Conservation (phyloP, 35 echinoderm and acorn worm species). For the Heliocidaris erythrogramma region DNA sequence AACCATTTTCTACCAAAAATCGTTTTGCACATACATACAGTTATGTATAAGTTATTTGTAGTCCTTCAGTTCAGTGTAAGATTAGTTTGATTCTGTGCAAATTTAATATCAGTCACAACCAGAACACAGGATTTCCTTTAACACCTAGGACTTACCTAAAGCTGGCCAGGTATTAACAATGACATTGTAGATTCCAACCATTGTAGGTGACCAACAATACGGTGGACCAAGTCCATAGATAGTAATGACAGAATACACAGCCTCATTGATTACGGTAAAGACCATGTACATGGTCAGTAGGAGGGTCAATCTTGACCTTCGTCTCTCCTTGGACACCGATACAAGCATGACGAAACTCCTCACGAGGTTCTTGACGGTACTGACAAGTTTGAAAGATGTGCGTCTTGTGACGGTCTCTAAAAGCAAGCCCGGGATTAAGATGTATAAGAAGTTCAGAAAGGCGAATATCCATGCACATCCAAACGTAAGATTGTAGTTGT, state of each 20-base stretch:
- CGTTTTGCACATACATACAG: too few species aligned
- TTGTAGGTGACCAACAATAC: constrained; percentile 55
- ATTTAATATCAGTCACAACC: background rate
- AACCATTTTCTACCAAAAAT: too few species aligned
- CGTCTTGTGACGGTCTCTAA: constrained; percentile 30
- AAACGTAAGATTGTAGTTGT: constrained; percentile 41
- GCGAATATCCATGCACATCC: constrained; percentile 30
- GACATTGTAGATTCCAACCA: constrained; percentile 52
- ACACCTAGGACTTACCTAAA: constrained; percentile 24
- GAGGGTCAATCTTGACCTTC: background rate
- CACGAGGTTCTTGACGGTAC: background rate
- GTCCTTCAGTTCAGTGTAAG: too few species aligned
- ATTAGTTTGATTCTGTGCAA: background rate
- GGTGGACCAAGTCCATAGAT: constrained; percentile 62
- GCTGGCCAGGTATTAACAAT: constrained; percentile 53
- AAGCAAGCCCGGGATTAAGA: constrained; percentile 25
- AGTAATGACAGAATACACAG: constrained; percentile 41
- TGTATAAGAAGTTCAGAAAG: constrained; percentile 44
- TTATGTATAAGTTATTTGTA: too few species aligned
- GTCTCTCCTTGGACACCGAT: background rate
- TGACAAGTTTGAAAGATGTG: background rate
- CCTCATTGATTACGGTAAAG: constrained; percentile 30
- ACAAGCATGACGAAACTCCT: constrained; percentile 31
- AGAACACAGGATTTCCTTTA: background rate
- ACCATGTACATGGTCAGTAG: background rate